Evolutionary conservation across 2,797 vertebrate species (phyloP).

Genomic region (Sebastolobus altivelis): DNA sequence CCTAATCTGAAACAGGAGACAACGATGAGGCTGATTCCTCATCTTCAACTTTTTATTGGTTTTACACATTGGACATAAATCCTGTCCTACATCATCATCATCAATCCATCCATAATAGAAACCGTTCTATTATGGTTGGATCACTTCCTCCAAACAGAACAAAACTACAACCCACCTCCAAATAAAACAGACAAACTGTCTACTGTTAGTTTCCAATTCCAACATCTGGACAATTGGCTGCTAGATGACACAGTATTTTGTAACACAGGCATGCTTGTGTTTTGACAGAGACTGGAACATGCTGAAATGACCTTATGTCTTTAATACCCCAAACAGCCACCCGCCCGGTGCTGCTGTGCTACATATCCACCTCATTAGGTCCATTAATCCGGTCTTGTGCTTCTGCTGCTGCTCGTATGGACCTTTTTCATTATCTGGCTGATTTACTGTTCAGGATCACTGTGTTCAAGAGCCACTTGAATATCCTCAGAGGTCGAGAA

Average conservation of each 20-base stretch:
- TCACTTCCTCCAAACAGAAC: background rate
- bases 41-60: background rate
- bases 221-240: background rate
- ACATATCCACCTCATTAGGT: constrained; percentile 65
- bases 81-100: background rate
- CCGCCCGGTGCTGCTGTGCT: constrained; percentile 21
- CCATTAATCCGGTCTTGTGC: constrained; percentile 55
- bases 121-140: background rate
- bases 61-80: background rate
- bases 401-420: constrained; percentile 30
- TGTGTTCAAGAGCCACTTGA: constrained; percentile 36
- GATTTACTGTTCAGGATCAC: constrained; percentile 56
- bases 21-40: background rate
- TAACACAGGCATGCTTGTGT: background rate
- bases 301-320: constrained; percentile 41
- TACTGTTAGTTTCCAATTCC: background rate
- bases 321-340: constrained; percentile 13
- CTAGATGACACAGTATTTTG: background rate
- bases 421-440: constrained; percentile 61
- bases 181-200: background rate
- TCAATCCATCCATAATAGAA: background rate
- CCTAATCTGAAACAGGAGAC: rapidly evolving
- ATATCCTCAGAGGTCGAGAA: constrained; percentile 26
- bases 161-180: background rate
- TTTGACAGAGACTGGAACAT: constrained; percentile 1